Evolutionary conservation across 2,113 vertebrate genomes (phyloP), one percentile per base, ranked within the genome.

Genomic region (Channa argus): DNA sequence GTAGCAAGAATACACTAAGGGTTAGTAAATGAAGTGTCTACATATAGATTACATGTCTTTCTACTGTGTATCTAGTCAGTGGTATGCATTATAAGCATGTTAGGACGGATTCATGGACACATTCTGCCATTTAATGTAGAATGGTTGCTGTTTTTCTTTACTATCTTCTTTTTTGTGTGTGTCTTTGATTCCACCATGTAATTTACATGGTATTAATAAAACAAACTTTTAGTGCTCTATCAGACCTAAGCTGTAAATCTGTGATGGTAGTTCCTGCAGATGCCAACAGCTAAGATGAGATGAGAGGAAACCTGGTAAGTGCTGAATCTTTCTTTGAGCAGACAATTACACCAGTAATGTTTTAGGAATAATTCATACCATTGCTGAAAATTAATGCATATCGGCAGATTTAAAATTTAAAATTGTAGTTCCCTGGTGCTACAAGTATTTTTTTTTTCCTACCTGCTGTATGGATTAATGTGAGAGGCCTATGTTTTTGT

Each of bases 191-290:
- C 84, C 79, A 77, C 71, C 63, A 53, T 91, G 84, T 89, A 86
- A 86, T 82, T 88, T 85, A 77, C 88, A 85, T 80, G 59, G 88
- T 75, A 86, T 82, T 56, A 90, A 86, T 89, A 84, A 87, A 91
- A 80, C 82, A 83, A 88, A 88, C 38, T 71, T 24, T 82, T 81
- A 83, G 83, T 80, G 72, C 76, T 86, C 82, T 90, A 84, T 90
- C 81, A 83, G 86, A 89, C 72, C 78, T 80, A 67, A 81, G 75
- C 67, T 77, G 61, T 65, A 53, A 36, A 39, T 68, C 76, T 79
- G 74, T 83, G 67, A 12, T 36, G 6, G 6, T 77, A 47, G 1
- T 51, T 76, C 1, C 4, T 54, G 49, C 47, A 4, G 10, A 3
- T 8, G 51, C 8, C 8, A 46, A 45, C 33, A 2, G n/a, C 54